Percentiles rank a stretch among this genome's conserved stretches.
These are phyloP conservation scores for Ceriagrion tenellum DNA, from an alignment of 2,888 invertebrate genomes.

Conservation along the genomic window DNA sequence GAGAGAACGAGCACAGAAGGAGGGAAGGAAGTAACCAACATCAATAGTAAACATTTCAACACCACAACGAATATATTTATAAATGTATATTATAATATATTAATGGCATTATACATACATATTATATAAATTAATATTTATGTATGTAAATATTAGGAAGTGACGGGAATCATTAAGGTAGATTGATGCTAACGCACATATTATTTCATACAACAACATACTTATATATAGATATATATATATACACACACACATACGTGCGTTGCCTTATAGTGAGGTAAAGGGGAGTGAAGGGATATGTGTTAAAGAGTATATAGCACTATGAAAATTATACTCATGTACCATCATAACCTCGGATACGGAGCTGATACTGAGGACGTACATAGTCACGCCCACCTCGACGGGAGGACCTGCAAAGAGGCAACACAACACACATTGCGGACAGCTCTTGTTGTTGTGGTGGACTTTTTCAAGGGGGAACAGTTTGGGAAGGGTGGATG, in stretches of 20 bases:
- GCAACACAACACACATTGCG: constrained; percentile 47
- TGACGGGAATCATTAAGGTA: neutral
- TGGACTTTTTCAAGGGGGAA: neutral
- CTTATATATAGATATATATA: constrained; percentile 17
- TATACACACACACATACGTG: neutral
- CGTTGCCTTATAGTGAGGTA: constrained; percentile 15
- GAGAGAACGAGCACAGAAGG: constrained; percentile 37
- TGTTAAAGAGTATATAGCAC: constrained; percentile 69
- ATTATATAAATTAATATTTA: neutral
- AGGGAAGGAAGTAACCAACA: constrained; percentile 56
- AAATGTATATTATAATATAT: neutral
- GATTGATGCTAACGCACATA: constrained; percentile 27
- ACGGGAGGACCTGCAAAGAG: constrained; percentile 96
- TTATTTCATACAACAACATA: constrained; percentile 27
- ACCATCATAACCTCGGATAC: constrained; percentile 99
- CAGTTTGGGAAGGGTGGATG: neutral
- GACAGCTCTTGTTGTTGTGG: constrained; percentile 34
- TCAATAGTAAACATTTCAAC: constrained; percentile 56
- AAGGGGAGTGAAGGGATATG: constrained; percentile 73
- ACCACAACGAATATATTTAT: constrained; percentile 55
- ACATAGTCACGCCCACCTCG: constrained; percentile 98
- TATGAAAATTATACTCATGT: constrained; percentile 75
- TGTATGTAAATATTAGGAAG: constrained; percentile 43
- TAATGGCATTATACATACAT: constrained; percentile 6
- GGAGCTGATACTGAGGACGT: constrained; percentile 98